These are phyloP conservation scores for Pocota personata DNA, from an alignment of 2,888 invertebrate species.

Conservation along the genomic window DNA sequence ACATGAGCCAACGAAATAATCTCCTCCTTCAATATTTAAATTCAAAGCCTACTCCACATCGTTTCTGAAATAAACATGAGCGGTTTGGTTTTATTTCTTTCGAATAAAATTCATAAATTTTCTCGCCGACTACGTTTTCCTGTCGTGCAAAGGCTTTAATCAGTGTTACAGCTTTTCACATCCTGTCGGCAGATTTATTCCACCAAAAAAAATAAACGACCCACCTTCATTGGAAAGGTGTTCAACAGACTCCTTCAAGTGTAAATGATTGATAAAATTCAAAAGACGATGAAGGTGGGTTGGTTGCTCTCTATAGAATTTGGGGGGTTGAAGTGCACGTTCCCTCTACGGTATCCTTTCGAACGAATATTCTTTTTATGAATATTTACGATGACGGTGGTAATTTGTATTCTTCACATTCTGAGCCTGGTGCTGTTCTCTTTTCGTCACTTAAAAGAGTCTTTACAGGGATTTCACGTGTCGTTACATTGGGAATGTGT, in stretches of 20 bases:
- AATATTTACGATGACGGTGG: slow-evolving; percentile 37
- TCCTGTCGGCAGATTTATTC: slow-evolving; percentile 51
- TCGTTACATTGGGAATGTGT: slow-evolving; percentile 20
- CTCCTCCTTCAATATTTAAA: background rate
- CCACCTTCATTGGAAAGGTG: slow-evolving; percentile 13
- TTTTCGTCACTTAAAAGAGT: slow-evolving; percentile 24
- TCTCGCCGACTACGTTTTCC: background rate
- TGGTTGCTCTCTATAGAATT: background rate
- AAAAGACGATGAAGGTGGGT: slow-evolving; percentile 19
- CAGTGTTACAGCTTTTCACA: slow-evolving; percentile 40
- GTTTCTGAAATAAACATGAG: slow-evolving; percentile 53
- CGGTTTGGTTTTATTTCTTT: slow-evolving; percentile 36
- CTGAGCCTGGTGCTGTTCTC: background rate
- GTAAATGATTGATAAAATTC: slow-evolving; percentile 64
- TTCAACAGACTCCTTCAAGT: slow-evolving; percentile 32
- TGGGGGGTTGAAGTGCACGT: too few relatives aligned
- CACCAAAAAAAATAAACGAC: background rate
- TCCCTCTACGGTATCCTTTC: background rate
- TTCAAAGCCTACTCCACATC: background rate
- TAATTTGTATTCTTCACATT: slow-evolving; percentile 18
- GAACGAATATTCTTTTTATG: slow-evolving; percentile 16
- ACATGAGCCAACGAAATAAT: slow-evolving; percentile 27
- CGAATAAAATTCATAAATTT: slow-evolving; percentile 58
- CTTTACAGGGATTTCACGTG: slow-evolving; percentile 39
- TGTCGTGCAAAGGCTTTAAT: slow-evolving; percentile 38